A percentile compares a stretch with the other conserved stretches of the same genome.
phyloP scores from a whole-genome alignment of 1,140 invertebrate species.

The Nautilus pompilius region DNA sequence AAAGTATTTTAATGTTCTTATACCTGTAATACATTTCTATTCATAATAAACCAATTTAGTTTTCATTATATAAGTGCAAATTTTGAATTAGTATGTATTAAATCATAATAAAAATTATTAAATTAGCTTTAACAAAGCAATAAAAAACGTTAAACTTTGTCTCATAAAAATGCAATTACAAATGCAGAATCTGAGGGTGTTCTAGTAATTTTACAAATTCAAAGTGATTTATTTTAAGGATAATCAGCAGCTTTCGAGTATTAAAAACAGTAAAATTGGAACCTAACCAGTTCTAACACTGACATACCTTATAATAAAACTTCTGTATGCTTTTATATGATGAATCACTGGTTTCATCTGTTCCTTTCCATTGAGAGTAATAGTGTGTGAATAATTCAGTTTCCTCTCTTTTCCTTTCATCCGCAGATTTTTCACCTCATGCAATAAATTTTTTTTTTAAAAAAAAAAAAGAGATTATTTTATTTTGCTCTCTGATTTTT shows the following conservation, averaged over 20 bases:
- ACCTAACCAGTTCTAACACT: not conserved
- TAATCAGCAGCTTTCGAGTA: not conserved
- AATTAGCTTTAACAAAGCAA: too few species aligned
- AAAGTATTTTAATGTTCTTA: too few species aligned
- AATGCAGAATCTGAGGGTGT: too few species aligned
- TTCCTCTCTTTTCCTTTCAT: conserved; percentile 51
- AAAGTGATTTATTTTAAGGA: not conserved
- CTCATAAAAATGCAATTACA: too few species aligned
- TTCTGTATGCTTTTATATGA: conserved; percentile 63
- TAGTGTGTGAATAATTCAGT: conserved; percentile 61
- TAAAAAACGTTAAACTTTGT: too few species aligned
- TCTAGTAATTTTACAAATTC: too few species aligned
- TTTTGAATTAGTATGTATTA: too few species aligned
- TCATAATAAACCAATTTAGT: too few species aligned
- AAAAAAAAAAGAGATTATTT: not conserved
- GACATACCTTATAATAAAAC: conserved; percentile 68
- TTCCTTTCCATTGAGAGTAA: conserved; percentile 62
- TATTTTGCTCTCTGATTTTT: too few species aligned
- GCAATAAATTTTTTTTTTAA: not conserved
- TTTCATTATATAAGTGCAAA: too few species aligned
- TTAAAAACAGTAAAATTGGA: not conserved
- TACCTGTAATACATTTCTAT: too few species aligned
- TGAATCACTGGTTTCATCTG: conserved; percentile 28
- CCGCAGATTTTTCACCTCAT: conserved; percentile 17
- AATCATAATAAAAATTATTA: too few species aligned